Conservation (phyloP, 92 coral and sea anemone genomes). For the Ricordea florida region DNA sequence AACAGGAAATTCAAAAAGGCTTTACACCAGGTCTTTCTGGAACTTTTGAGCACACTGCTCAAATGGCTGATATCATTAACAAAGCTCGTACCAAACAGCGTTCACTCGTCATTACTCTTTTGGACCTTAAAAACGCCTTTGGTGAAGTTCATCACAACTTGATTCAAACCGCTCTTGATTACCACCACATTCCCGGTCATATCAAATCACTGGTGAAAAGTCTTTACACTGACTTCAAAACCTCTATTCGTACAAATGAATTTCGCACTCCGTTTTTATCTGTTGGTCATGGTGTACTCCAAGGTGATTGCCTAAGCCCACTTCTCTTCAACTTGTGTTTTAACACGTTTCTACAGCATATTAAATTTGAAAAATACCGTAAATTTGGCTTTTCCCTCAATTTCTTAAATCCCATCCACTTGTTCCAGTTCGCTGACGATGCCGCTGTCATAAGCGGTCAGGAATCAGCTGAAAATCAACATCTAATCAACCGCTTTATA, state of each 20-base stretch:
- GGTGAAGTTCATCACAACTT: constrained; percentile 52
- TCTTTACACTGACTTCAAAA: too few relatives aligned
- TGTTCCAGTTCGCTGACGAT: constrained; percentile 60
- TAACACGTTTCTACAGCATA: constrained; percentile 4
- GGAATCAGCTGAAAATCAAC: constrained; percentile 34
- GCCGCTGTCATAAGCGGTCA: constrained; percentile 56
- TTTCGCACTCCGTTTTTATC: too few relatives aligned
- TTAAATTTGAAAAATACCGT: constrained; percentile 6
- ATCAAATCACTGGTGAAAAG: constrained; percentile 25
- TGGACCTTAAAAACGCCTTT: constrained; percentile 53
- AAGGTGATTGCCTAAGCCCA: constrained; percentile 33
- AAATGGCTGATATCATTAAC: constrained; percentile 28
- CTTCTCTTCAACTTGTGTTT: neutral
- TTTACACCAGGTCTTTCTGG: constrained; percentile 15
- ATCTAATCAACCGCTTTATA: constrained; percentile 22
- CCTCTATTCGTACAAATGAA: too few relatives aligned
- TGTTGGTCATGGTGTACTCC: too few relatives aligned
- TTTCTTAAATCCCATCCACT: constrained; percentile 30
- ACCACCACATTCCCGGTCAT: constrained; percentile 44
- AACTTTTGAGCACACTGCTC: constrained; percentile 21
- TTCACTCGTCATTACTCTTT: constrained; percentile 20
- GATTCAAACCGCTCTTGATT: constrained; percentile 20
- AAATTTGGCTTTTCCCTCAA: constrained; percentile 41
- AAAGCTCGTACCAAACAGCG: constrained; percentile 24
- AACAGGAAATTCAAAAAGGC: constrained; percentile 10